Conservation (phyloP, 2,113 vertebrate genomes). For the Chascanopsetta lugubris region DNA sequence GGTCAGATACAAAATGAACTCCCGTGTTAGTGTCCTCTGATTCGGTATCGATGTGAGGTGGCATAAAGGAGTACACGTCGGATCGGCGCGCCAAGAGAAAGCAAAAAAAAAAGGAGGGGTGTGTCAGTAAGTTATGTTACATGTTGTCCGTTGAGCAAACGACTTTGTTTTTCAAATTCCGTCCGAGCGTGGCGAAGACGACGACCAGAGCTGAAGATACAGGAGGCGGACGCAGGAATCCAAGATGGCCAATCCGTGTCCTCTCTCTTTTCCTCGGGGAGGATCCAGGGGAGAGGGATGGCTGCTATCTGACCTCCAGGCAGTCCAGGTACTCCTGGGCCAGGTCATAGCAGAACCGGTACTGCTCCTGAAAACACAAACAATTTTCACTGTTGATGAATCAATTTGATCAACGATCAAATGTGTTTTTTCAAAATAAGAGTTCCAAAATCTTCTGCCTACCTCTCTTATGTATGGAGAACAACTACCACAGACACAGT, state of each 20-base stretch:
- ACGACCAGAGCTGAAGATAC: conserved; percentile 56
- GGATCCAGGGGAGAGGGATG: conserved; percentile 14
- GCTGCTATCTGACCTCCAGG: conserved; percentile 81
- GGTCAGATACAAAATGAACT: conserved; percentile 50
- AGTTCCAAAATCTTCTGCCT: neutral
- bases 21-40: conserved; percentile 53
- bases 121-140: conserved; percentile 57
- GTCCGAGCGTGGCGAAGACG: conserved; percentile 51
- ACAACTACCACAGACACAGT: no score
- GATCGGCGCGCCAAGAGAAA: conserved; percentile 42
- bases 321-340: conserved; percentile 83
- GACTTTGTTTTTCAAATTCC: no score
- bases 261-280: conserved; percentile 27
- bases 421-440: no score
- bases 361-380: conserved; percentile 78
- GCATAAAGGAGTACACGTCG: conserved; percentile 46
- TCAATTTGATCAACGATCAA: no score
- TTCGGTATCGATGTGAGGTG: conserved; percentile 56
- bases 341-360: conserved; percentile 84
- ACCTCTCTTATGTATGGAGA: no score
- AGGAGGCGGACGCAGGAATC: neutral
- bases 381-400: neutral
- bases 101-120: conserved; percentile 34
- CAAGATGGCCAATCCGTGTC: neutral
- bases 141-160: conserved; percentile 38